Conservation (phyloP, 2,797 vertebrate species). For the Hydrocynus forskahlii region DNA sequence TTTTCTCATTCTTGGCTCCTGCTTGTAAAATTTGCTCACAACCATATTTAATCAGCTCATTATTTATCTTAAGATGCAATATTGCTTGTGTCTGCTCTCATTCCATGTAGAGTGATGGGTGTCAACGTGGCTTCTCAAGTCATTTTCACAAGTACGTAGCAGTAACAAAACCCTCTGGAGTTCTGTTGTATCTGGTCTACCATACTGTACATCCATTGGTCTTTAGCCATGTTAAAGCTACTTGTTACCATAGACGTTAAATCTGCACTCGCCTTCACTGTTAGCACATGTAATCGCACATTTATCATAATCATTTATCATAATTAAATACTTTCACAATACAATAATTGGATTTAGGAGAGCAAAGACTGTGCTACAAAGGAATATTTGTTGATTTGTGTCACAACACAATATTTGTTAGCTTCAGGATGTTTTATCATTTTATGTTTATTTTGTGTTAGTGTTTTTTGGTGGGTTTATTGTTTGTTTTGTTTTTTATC, state of each 20-base stretch:
- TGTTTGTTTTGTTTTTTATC: background rate
- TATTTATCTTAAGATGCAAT: constrained; percentile 46
- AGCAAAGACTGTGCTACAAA: background rate
- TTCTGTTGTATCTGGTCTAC: constrained; percentile 3
- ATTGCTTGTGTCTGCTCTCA: constrained; percentile 41
- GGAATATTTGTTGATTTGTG: background rate
- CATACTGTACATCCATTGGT: constrained; percentile 17
- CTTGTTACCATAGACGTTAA: constrained; percentile 35
- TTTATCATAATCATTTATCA: constrained; percentile 38
- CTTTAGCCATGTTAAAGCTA: constrained; percentile 41
- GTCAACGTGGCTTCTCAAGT: constrained; percentile 50
- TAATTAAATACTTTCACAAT: constrained; percentile 28
- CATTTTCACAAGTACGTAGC: constrained; percentile 33
- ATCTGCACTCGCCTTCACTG: constrained; percentile 44
- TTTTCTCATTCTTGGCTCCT: constrained; percentile 22
- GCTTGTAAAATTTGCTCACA: constrained; percentile 61
- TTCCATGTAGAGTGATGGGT: constrained; percentile 34
- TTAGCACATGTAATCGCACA: constrained; percentile 44
- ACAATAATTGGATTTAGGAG: background rate
- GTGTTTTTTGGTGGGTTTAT: background rate
- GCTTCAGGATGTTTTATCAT: background rate
- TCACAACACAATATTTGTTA: background rate
- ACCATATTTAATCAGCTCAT: constrained; percentile 53
- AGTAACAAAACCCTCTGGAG: constrained; percentile 23
- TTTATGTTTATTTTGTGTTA: background rate